These are phyloP conservation scores for Ochropleura leucogaster DNA, from an alignment of 2,888 invertebrate species.

Conservation along the genomic window DNA sequence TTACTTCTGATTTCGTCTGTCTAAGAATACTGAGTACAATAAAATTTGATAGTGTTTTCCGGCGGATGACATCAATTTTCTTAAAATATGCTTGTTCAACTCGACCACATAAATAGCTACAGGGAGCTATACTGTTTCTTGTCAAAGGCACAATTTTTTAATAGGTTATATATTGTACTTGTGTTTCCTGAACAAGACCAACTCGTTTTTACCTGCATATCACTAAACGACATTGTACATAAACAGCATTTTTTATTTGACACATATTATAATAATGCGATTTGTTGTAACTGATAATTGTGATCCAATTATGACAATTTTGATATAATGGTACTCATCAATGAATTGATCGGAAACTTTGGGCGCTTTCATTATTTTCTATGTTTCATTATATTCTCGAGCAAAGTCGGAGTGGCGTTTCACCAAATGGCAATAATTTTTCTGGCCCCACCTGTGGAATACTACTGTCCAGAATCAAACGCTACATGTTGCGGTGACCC, in stretches of 20 bases:
- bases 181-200: slow-evolving; percentile 46
- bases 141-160: slow-evolving; percentile 21
- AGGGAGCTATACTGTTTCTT: not conserved
- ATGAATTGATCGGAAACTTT: slow-evolving; percentile 81
- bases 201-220: slow-evolving; percentile 50
- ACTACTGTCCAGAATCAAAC: slow-evolving; percentile 75
- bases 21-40: not conserved
- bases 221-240: slow-evolving; percentile 35
- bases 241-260: slow-evolving; percentile 27
- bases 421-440: slow-evolving; percentile 89
- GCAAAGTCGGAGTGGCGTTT: slow-evolving; percentile 88
- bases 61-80: slow-evolving; percentile 14
- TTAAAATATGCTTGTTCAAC: not conserved
- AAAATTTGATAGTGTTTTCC: slow-evolving; percentile 4
- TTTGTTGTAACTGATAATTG: slow-evolving; percentile 1
- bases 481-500: slow-evolving; percentile 88
- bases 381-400: slow-evolving; percentile 82
- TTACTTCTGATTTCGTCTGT: not conserved
- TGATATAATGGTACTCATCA: slow-evolving; percentile 79
- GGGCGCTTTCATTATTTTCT: slow-evolving; percentile 68
- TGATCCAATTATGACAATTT: slow-evolving; percentile 8
- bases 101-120: slow-evolving; percentile 2
- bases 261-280: slow-evolving; percentile 29
- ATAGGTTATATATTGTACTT: slow-evolving; percentile 2
- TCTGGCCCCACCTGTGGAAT: slow-evolving; percentile 83